Conservation (phyloP, 2,888 invertebrate species). For the Caenorhabditis doughertyi region DNA sequence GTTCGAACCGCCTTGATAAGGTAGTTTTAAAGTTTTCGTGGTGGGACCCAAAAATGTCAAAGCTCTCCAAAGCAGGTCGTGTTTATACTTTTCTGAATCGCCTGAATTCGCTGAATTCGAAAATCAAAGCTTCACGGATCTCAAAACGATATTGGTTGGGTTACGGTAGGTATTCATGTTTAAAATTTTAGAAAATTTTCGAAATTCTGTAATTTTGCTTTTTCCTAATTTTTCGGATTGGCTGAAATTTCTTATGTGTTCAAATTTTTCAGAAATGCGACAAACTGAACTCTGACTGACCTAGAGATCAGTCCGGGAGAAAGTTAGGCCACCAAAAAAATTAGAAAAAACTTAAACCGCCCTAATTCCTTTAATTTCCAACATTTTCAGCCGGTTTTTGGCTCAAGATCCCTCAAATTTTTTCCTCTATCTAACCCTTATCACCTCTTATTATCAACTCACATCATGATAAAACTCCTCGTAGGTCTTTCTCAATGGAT, state of each 20-base stretch:
- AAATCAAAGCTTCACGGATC: not conserved
- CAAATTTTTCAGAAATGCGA: not conserved
- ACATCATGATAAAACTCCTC: conserved; percentile 79
- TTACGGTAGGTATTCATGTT: not conserved
- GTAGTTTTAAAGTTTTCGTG: not conserved
- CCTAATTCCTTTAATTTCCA: not conserved
- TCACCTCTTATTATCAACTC: conserved; percentile 42
- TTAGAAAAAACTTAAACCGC: not conserved
- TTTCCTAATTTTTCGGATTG: no score
- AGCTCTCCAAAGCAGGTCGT: not conserved
- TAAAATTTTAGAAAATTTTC: not conserved
- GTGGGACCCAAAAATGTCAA: not conserved
- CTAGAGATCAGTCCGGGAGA: no score
- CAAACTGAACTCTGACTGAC: no score
- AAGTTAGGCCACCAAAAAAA: no score
- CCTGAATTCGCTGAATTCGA: not conserved
- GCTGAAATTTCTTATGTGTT: not conserved
- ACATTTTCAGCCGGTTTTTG: not conserved
- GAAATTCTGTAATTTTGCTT: not conserved
- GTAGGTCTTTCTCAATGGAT: conserved; percentile 78
- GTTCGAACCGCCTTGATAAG: no score
- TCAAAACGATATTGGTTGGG: not conserved
- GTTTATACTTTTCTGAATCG: not conserved
- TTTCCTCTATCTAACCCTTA: not conserved
- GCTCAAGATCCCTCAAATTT: not conserved